These are phyloP conservation scores for Tenrec ecaudatus DNA, from an alignment of 2,113 vertebrate genomes.

Conservation along the genomic window DNA sequence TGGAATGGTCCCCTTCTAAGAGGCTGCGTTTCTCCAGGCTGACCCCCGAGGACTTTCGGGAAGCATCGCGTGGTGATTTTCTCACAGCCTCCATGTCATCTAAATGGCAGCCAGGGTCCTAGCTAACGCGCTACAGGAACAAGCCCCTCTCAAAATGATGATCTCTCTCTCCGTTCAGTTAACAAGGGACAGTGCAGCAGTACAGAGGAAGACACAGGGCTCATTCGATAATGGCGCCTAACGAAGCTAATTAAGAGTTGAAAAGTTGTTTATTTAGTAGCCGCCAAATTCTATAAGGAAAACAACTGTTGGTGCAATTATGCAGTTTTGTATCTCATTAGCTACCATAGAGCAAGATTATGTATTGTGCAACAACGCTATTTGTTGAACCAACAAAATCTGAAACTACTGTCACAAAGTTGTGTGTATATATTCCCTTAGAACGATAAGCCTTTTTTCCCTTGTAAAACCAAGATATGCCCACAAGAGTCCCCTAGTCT, in stretches of 20 bases:
- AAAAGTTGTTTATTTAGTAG: slow-evolving; percentile 65
- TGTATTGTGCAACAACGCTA: slow-evolving; percentile 68
- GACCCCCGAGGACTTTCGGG: slow-evolving; percentile 8
- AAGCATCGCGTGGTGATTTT: slow-evolving; percentile 12
- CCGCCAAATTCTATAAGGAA: slow-evolving; percentile 72
- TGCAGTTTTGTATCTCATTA: slow-evolving; percentile 69
- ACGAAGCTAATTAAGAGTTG: slow-evolving; percentile 65
- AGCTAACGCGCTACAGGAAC: neutral
- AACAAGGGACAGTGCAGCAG: slow-evolving; percentile 44
- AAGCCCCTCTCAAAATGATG: slow-evolving; percentile 57
- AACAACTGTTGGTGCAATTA: slow-evolving; percentile 74
- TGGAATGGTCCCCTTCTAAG: neutral
- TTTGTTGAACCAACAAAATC: slow-evolving; percentile 73
- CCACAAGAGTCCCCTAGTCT: slow-evolving; percentile 18
- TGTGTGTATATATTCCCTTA: slow-evolving; percentile 49
- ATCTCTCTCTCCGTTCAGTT: slow-evolving; percentile 40
- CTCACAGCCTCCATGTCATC: no score
- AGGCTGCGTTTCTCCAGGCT: neutral
- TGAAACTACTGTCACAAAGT: slow-evolving; percentile 62
- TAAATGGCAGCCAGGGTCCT: no score
- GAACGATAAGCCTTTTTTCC: neutral
- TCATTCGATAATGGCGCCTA: slow-evolving; percentile 47
- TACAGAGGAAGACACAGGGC: slow-evolving; percentile 49
- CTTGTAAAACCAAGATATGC: slow-evolving; percentile 5
- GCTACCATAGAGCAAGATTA: slow-evolving; percentile 59